Percentiles rank a stretch among this genome's conserved stretches.
phyloP scores from a whole-genome alignment of 2,113 vertebrate species.

The Coryphaenoides rupestris region DNA sequence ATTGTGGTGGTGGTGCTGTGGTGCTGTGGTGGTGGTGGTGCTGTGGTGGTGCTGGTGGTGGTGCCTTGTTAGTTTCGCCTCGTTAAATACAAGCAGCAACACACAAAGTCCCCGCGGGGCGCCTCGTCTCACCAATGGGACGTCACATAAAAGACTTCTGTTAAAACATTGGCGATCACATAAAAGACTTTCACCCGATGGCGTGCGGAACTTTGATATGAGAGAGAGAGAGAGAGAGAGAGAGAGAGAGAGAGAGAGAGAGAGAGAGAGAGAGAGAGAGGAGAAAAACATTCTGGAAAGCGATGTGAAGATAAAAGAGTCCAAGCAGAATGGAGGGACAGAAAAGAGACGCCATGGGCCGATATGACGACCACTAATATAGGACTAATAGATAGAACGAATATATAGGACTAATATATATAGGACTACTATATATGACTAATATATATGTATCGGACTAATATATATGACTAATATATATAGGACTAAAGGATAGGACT shows the following conservation, averaged over 20 bases:
- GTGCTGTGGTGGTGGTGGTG: conserved; percentile 82
- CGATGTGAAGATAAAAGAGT: conserved; percentile 52
- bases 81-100: conserved; percentile 78
- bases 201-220: conserved; percentile 73
- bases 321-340: conserved; percentile 62
- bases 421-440: no score
- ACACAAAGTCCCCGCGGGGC: conserved; percentile 93
- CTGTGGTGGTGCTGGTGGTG: conserved; percentile 80
- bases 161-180: conserved; percentile 72
- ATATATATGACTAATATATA: no score
- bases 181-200: conserved; percentile 62
- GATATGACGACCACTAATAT: no score
- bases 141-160: conserved; percentile 83
- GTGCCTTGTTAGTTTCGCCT: conserved; percentile 87
- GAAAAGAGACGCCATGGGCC: conserved; percentile 44
- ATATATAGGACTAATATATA: no score
- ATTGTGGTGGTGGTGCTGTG: conserved; percentile 87
- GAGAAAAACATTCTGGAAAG: neutral
- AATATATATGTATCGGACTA: no score
- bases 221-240: no score
- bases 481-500: no score
- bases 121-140: conserved; percentile 88
- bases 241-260: no score
- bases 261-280: no score
- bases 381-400: no score